phyloP scores from a whole-genome alignment of 2,113 vertebrate species.

The Amblyornis subalaris region DNA sequence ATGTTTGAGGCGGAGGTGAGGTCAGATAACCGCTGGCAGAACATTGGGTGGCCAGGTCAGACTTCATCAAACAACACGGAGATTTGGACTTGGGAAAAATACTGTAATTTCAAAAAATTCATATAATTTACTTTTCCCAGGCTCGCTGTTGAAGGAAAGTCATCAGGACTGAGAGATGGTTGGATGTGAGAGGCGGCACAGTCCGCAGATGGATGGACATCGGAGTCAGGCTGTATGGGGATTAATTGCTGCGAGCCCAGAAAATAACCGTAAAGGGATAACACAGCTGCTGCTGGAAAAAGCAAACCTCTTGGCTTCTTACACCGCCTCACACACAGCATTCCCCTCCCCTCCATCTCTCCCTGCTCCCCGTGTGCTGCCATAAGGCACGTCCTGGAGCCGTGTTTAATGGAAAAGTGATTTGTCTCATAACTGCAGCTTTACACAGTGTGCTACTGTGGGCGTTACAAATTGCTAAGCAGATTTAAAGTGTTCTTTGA shows the following conservation, averaged over 20 bases:
- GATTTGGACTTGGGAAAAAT: background rate
- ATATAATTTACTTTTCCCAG: background rate
- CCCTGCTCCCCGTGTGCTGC: background rate
- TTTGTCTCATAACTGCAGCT: constrained; percentile 67
- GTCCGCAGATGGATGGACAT: background rate
- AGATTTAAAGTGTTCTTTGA: constrained; percentile 66
- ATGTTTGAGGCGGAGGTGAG: background rate
- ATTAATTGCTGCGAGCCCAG: background rate
- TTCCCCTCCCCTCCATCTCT: background rate
- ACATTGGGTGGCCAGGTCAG: background rate
- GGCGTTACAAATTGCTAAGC: constrained; percentile 69
- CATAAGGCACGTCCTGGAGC: constrained; percentile 13
- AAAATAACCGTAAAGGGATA: background rate
- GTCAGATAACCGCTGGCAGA: background rate
- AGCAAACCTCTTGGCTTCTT: background rate
- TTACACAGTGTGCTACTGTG: constrained; percentile 61
- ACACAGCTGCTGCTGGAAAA: constrained; percentile 1
- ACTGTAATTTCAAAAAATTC: background rate
- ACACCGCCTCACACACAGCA: background rate
- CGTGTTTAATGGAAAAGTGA: constrained; percentile 41
- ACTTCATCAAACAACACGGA: background rate
- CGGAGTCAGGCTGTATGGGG: background rate
- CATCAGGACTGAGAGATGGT: background rate
- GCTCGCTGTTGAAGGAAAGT: background rate
- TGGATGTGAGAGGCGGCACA: background rate